Evolutionary conservation across 2,888 invertebrate genomes (phyloP).

Genomic region (Liodrosophila aerea): DNA sequence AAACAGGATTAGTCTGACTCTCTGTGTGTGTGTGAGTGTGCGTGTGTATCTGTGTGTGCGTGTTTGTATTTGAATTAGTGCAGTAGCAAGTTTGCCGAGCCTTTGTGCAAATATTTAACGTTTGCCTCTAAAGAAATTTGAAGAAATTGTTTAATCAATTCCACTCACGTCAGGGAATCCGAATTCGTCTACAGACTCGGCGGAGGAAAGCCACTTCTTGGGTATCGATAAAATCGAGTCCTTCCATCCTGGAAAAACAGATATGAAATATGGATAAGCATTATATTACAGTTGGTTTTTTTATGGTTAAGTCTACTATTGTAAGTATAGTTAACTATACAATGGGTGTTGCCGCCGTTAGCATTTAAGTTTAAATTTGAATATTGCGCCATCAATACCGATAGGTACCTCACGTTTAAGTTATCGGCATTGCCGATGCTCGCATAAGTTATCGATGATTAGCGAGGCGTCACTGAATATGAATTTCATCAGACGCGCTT

Average conservation of each 20-base stretch:
- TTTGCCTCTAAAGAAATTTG: slow-evolving; percentile 38
- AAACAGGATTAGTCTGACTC: slow-evolving; percentile 78
- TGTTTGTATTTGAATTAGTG: slow-evolving; percentile 68
- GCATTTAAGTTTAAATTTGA: no score
- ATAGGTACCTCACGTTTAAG: no score
- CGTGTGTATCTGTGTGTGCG: slow-evolving; percentile 22
- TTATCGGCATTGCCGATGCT: no score
- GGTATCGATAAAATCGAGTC: slow-evolving; percentile 88
- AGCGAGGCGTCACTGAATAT: no score
- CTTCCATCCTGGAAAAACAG: slow-evolving; percentile 87
- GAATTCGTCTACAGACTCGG: slow-evolving; percentile 82
- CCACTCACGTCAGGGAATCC: slow-evolving; percentile 83
- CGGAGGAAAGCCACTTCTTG: slow-evolving; percentile 86
- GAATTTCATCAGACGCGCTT: no score
- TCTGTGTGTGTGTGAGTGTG: slow-evolving; percentile 21
- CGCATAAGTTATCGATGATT: no score
- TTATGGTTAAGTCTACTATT: no score
- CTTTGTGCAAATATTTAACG: slow-evolving; percentile 57
- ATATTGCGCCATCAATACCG: no score
- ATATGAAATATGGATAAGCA: slow-evolving; percentile 1
- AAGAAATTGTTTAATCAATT: slow-evolving; percentile 64
- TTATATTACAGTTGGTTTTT: no score
- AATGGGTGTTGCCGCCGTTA: no score
- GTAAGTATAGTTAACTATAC: background rate
- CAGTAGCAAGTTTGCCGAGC: slow-evolving; percentile 58